These are phyloP conservation scores for Diarsia rubi DNA, from an alignment of 2,888 invertebrate species.

Conservation along the genomic window DNA sequence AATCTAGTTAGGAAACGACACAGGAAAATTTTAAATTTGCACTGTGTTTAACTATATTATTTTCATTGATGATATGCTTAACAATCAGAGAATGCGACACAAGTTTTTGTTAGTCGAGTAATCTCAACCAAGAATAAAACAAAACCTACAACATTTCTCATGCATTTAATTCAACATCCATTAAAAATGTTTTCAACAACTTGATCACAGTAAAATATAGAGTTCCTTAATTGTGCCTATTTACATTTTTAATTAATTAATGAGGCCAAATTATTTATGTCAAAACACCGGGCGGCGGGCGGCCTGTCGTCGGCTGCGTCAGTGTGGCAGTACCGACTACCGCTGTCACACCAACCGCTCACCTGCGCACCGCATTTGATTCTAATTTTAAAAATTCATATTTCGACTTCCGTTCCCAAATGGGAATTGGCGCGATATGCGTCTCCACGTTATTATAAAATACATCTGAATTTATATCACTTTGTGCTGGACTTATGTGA, in stretches of 20 bases:
- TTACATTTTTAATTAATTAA: constrained; percentile 77
- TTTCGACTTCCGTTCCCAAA: constrained; percentile 89
- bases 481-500: constrained; percentile 55
- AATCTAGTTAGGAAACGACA: constrained; percentile 9
- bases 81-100: neutral
- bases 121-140: neutral
- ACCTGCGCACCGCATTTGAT: constrained; percentile 85
- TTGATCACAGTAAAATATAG: constrained; percentile 42
- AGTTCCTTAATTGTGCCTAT: constrained; percentile 63
- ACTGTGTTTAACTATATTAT: neutral
- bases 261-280: constrained; percentile 78
- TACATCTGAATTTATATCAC: constrained; percentile 59
- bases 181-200: constrained; percentile 32
- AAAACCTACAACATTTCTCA: constrained; percentile 8
- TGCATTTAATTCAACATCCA: constrained; percentile 27
- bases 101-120: neutral
- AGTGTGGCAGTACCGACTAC: constrained; percentile 25
- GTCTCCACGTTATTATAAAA: constrained; percentile 69
- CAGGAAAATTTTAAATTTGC: constrained; percentile 13
- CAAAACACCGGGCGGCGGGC: constrained; percentile 67
- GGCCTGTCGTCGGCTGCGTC: constrained; percentile 69
- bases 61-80: neutral
- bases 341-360: constrained; percentile 84
- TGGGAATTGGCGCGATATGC: constrained; percentile 86
- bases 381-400: constrained; percentile 90